These are phyloP conservation scores for Actinostola sp. DNA, from an alignment of 92 coral and sea anemone genomes.

Conservation along the genomic window DNA sequence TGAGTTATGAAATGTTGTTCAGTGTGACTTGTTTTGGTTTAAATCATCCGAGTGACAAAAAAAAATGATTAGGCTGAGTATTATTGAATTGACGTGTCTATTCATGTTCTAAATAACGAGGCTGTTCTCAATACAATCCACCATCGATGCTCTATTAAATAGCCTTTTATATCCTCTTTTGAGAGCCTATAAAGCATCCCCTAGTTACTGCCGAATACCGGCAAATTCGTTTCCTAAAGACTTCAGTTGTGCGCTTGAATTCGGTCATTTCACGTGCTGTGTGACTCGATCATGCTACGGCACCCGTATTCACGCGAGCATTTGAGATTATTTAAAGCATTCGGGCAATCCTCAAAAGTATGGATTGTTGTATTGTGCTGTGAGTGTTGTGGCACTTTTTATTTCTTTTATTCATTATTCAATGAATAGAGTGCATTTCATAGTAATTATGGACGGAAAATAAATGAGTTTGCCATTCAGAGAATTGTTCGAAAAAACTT, in stretches of 20 bases:
- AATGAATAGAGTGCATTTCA: too few relatives aligned
- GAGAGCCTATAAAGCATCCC: background rate
- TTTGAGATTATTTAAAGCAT: too few relatives aligned
- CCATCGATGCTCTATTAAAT: background rate
- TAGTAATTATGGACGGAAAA: too few relatives aligned
- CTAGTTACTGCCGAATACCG: background rate
- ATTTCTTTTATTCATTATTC: too few relatives aligned
- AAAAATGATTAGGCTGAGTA: background rate
- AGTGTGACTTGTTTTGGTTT: background rate
- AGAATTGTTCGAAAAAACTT: background rate
- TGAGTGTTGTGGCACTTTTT: too few relatives aligned
- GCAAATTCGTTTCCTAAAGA: conserved; percentile 4
- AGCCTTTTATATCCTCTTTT: conserved; percentile 1
- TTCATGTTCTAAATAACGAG: background rate
- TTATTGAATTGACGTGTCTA: background rate
- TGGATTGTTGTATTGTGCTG: background rate
- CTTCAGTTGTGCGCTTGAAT: background rate
- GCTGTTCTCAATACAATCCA: background rate
- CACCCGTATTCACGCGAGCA: too few relatives aligned
- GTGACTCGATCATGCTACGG: too few relatives aligned
- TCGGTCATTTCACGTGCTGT: background rate
- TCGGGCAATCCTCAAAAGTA: background rate
- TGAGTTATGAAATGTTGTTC: background rate
- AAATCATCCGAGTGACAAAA: background rate
- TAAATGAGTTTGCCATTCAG: background rate